These are phyloP conservation scores for Thamnophis sirtalis DNA, from an alignment of 2,113 vertebrate species.

Conservation along the genomic window DNA sequence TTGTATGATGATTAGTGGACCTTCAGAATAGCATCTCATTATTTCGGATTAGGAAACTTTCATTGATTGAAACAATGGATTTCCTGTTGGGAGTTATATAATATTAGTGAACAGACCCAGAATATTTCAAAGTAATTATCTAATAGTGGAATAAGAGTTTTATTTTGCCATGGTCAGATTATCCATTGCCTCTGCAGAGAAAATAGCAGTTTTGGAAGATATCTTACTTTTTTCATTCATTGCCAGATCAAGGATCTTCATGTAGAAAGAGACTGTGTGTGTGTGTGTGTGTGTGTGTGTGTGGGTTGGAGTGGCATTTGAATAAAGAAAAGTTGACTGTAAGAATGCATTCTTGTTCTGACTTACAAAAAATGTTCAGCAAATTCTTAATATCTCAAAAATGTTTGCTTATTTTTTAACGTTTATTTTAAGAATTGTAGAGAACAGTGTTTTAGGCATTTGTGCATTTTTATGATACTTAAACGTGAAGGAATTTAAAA, in stretches of 20 bases:
- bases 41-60: not conserved
- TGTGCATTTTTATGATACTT: not conserved
- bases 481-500: not conserved
- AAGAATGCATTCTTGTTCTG: not conserved
- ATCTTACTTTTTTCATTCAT: not conserved
- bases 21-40: not conserved
- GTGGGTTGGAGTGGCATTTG: not conserved
- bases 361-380: not conserved
- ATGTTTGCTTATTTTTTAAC: not conserved
- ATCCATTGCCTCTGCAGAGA: not conserved
- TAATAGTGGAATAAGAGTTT: not conserved
- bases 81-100: not conserved
- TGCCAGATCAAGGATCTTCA: not conserved
- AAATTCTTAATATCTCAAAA: not conserved
- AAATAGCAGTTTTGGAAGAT: not conserved
- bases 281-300: no score
- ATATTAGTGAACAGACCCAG: not conserved
- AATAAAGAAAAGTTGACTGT: not conserved
- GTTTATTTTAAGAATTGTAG: not conserved
- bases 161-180: not conserved
- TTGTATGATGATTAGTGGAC: not conserved
- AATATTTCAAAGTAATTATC: not conserved
- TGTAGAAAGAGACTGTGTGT: not conserved
- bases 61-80: not conserved
- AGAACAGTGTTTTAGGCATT: not conserved